A percentile compares a stretch with the other conserved stretches of the same genome.
Conservation (phyloP, 2,888 invertebrate genomes). For the Trachelus stipa region DNA sequence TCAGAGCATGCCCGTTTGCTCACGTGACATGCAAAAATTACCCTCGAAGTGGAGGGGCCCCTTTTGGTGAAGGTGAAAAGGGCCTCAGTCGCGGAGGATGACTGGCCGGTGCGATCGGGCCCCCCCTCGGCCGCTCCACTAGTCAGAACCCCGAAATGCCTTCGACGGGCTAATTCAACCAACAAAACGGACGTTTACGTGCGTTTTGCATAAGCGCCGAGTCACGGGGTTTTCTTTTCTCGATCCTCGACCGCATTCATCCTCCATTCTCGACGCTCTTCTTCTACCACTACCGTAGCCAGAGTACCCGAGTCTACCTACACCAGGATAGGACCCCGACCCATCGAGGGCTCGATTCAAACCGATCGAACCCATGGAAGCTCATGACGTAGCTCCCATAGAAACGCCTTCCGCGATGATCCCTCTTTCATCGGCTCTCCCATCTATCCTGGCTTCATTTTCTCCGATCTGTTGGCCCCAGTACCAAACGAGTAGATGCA, state of each 20-base stretch:
- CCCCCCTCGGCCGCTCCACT: slow-evolving; percentile 22
- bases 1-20: slow-evolving; percentile 60
- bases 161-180: slow-evolving; percentile 54
- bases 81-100: slow-evolving; percentile 36
- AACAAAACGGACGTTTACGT: slow-evolving; percentile 62
- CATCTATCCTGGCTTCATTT: background rate
- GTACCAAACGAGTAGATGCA: background rate
- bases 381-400: background rate
- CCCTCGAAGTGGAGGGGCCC: slow-evolving; percentile 41
- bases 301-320: background rate
- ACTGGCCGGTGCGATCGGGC: slow-evolving; percentile 45
- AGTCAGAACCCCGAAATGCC: slow-evolving; percentile 14
- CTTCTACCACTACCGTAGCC: background rate
- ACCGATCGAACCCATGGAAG: background rate
- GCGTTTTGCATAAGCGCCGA: slow-evolving; percentile 59
- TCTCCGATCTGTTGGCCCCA: background rate
- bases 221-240: slow-evolving; percentile 45
- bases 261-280: background rate
- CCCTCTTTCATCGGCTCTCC: background rate
- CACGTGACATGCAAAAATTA: slow-evolving; percentile 65
- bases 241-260: background rate
- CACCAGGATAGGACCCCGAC: background rate
- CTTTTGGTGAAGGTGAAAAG: slow-evolving; percentile 16
- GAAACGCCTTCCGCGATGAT: background rate
- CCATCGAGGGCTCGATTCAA: background rate